Evolutionary conservation across 2,113 vertebrate genomes (phyloP).

Genomic region (Urocitellus parryii): DNA sequence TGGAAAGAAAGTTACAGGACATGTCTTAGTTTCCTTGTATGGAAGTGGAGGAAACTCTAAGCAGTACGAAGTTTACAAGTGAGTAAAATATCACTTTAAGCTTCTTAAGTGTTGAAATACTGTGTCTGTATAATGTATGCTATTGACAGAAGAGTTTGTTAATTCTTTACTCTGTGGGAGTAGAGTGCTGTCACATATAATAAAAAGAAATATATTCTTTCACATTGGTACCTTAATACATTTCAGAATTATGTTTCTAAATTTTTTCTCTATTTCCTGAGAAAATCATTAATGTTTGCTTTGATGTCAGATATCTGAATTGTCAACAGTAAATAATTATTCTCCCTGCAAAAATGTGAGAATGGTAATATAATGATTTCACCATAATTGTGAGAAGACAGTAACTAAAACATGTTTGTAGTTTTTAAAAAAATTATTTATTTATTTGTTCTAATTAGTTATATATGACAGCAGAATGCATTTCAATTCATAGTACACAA

Average conservation of each 20-base stretch:
- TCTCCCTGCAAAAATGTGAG: not conserved
- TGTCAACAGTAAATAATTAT: conserved; percentile 28
- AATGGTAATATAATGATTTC: not conserved
- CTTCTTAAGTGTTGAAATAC: not conserved
- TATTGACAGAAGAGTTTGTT: not conserved
- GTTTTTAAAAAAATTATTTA: not conserved
- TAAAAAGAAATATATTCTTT: not conserved
- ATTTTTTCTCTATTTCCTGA: not conserved
- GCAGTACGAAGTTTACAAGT: conserved; percentile 89
- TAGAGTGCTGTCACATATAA: not conserved
- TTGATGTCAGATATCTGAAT: not conserved
- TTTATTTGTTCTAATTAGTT: too few relatives aligned
- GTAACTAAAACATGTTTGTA: not conserved
- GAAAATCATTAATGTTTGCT: not conserved
- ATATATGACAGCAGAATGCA: too few relatives aligned
- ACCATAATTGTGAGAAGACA: not conserved
- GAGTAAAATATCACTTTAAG: conserved; percentile 76
- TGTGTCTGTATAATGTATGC: not conserved
- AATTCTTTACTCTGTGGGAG: not conserved
- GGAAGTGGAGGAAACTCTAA: conserved; percentile 86
- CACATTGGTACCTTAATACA: not conserved
- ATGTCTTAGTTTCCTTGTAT: conserved; percentile 87
- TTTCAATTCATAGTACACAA: too few relatives aligned
- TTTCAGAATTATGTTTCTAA: conserved; percentile 29
- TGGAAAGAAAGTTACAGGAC: conserved; percentile 83